phyloP scores from a whole-genome alignment of 1,140 invertebrate genomes.

The Panagrolaimus sp. region DNA sequence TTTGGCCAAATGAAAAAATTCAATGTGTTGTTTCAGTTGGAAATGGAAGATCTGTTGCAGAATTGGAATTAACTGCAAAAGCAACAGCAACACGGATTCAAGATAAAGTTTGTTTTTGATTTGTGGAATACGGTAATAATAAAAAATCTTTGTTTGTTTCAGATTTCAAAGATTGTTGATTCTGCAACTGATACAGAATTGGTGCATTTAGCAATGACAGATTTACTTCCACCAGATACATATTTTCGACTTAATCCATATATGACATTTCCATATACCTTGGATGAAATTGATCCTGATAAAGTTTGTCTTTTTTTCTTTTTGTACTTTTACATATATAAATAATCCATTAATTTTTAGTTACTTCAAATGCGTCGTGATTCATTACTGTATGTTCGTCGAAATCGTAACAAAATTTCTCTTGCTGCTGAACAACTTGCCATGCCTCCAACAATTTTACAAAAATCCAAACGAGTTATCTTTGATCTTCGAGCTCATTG shows the following conservation, averaged over 20 bases:
- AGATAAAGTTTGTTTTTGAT: too few species aligned
- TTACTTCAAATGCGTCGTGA: slow-evolving; percentile 51
- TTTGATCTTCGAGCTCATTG: not conserved
- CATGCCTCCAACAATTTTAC: slow-evolving; percentile 6
- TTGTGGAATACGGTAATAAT: too few species aligned
- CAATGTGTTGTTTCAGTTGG: slow-evolving; percentile 83
- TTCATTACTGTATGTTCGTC: slow-evolving; percentile 49
- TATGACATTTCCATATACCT: slow-evolving; percentile 72
- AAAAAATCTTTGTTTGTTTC: too few species aligned
- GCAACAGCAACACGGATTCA: slow-evolving; percentile 63
- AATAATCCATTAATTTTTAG: not conserved
- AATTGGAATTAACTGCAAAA: slow-evolving; percentile 51
- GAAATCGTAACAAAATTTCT: slow-evolving; percentile 48
- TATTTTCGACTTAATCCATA: slow-evolving; percentile 89
- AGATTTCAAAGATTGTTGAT: slow-evolving; percentile 76
- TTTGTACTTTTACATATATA: not conserved
- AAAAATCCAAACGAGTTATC: not conserved
- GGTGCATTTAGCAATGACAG: slow-evolving; percentile 73
- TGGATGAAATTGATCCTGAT: slow-evolving; percentile 75
- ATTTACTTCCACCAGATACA: slow-evolving; percentile 71
- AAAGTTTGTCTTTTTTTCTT: slow-evolving; percentile 44
- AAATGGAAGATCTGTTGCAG: slow-evolving; percentile 65
- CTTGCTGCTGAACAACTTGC: slow-evolving; percentile 39
- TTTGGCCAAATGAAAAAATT: slow-evolving; percentile 75
- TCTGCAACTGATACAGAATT: slow-evolving; percentile 82